A percentile compares a stretch with the other conserved stretches of the same genome.
Evolutionary conservation across 1,140 invertebrate species (phyloP).

Genomic region (Ridgeia piscesae): DNA sequence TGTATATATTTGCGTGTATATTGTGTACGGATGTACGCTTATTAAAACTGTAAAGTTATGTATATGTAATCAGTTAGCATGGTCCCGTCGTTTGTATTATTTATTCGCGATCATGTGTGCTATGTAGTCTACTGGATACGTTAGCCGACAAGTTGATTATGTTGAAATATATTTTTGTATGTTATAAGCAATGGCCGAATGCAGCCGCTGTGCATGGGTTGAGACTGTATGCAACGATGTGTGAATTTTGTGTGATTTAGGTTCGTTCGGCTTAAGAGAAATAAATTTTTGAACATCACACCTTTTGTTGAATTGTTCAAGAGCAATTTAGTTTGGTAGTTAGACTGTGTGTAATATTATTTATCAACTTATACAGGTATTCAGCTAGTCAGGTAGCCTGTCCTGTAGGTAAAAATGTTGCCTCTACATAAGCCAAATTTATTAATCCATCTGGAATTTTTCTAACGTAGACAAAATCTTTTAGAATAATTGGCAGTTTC

Average conservation of each 20-base stretch:
- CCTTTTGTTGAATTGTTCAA: not conserved
- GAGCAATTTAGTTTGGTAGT: no score
- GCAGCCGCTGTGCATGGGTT: not conserved
- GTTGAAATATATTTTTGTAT: slow-evolving; percentile 7
- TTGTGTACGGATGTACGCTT: not conserved
- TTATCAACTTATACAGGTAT: no score
- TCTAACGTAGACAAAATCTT: no score
- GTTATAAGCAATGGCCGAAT: not conserved
- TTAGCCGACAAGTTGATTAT: not conserved
- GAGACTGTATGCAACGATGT: not conserved
- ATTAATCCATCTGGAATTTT: no score
- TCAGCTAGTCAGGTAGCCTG: no score
- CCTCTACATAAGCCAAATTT: no score
- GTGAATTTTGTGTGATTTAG: not conserved
- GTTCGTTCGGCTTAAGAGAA: not conserved
- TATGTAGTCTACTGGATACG: not conserved
- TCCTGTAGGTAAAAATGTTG: no score
- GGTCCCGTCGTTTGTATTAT: not conserved
- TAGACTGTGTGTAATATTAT: no score
- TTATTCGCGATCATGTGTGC: not conserved
- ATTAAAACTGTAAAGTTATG: not conserved
- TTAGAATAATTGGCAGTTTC: no score
- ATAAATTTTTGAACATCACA: slow-evolving; percentile 1
- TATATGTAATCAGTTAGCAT: not conserved
- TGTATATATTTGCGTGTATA: not conserved